A percentile compares a stretch with the other conserved stretches of the same genome.
These are phyloP conservation scores for Leptinotarsa defecta DNA, from an alignment of 1,140 invertebrate genomes.

Conservation along the genomic window DNA sequence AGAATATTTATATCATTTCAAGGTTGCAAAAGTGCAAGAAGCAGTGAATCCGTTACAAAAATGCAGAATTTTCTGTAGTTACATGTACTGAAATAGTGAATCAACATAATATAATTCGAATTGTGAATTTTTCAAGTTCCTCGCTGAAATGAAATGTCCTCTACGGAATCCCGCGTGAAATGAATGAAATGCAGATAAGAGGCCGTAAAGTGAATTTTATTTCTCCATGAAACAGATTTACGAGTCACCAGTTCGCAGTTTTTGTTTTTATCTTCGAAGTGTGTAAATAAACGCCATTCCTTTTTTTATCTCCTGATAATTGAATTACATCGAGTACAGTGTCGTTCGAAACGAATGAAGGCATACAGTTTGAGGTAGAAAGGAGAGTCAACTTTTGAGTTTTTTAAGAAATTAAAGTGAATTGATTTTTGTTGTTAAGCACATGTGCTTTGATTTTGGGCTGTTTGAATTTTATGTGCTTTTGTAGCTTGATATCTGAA, in stretches of 20 bases:
- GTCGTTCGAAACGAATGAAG: too few species aligned
- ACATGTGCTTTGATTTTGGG: too few species aligned
- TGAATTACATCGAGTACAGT: too few species aligned
- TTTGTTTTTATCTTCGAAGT: not conserved
- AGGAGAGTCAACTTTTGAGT: too few species aligned
- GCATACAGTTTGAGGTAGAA: too few species aligned
- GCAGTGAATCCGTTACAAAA: too few species aligned
- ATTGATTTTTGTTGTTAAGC: too few species aligned
- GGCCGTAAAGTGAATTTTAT: conserved; percentile 6
- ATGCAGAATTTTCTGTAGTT: not conserved
- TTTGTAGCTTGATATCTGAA: too few species aligned
- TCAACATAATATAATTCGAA: not conserved
- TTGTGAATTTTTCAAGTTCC: not conserved
- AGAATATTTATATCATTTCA: too few species aligned
- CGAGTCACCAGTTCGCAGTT: not conserved
- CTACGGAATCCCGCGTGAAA: not conserved
- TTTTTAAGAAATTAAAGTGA: too few species aligned
- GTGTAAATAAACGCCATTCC: not conserved
- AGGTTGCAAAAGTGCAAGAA: too few species aligned
- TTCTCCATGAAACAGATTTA: not conserved
- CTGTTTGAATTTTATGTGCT: too few species aligned
- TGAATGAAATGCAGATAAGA: conserved; percentile 3
- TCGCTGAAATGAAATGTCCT: not conserved
- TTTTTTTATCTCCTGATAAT: not conserved
- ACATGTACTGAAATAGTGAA: not conserved